Conservation (phyloP, 2,888 invertebrate species). For the Lutraria lutraria region DNA sequence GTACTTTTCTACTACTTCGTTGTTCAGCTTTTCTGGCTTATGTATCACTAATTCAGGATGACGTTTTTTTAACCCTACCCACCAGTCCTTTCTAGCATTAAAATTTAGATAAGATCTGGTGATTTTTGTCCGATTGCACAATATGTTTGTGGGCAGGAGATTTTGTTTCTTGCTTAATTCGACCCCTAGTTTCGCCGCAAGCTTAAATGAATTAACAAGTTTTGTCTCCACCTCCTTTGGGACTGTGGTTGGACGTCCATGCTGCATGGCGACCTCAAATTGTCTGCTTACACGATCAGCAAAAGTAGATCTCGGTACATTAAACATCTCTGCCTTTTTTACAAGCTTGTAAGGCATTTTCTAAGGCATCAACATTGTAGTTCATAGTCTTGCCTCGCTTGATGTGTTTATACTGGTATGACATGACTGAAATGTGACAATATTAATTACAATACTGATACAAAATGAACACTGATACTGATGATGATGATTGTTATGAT, state of each 20-base stretch:
- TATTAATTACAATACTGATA: no score
- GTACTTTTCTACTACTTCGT: no score
- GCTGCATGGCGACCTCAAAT: constrained; percentile 20
- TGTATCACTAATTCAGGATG: no score
- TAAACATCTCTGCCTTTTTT: no score
- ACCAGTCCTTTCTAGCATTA: constrained; percentile 50
- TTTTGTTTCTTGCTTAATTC: constrained; percentile 50
- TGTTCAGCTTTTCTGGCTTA: no score
- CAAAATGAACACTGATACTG: no score
- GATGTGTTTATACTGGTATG: no score
- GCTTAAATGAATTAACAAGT: constrained; percentile 56
- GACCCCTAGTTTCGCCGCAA: constrained; percentile 52
- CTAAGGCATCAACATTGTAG: no score
- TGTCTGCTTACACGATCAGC: constrained; percentile 48
- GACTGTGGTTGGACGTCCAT: constrained; percentile 48
- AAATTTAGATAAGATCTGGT: constrained; percentile 30
- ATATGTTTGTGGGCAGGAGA: background rate
- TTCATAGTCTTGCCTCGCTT: no score
- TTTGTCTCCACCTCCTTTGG: constrained; percentile 49
- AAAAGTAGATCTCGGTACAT: constrained; percentile 52
- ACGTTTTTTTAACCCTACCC: constrained; percentile 56
- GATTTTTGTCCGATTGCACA: background rate
- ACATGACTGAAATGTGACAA: no score
- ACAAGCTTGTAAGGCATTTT: no score
- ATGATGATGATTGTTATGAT: no score